Evolutionary conservation across 2,888 invertebrate genomes (phyloP), one percentile per base, ranked within the genome.

Genomic region (Maniola hyperantus): DNA sequence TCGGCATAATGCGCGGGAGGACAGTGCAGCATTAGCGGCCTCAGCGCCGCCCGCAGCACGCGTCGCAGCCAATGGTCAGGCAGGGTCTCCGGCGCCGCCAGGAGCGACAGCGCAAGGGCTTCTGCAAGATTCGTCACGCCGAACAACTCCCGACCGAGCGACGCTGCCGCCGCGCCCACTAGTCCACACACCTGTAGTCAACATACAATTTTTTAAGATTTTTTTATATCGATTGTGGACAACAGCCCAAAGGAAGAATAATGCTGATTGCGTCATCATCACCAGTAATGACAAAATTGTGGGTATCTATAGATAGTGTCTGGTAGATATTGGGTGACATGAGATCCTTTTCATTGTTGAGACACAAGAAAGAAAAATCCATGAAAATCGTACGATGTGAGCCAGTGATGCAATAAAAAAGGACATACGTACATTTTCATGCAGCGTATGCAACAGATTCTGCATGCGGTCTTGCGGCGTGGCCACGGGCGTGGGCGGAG

Each of bases 81-180:
- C 81, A 98, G 94, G 70, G 92, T 92, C 88, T 95, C 88, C 67
- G 96, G 92, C 75, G 95, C 94, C 62, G 94, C 93, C 74, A 97
- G 93, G 68, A 96, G 94, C 65, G 97, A 95, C 73, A 94, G 94
- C 1, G 95, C 92, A 60, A 98, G 92, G 63, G 96, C 96, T 71
- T 94, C 93, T 46, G 96, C 95, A 62, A 98, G 93, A 59, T 96
- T 96, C 7, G 96, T 94, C 70, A 96, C 92, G 71, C 94, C 94
- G 89, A 97, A 98, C 77, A 98, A 94, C 89, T 98, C 97, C 75
- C 97, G 94, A 0, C 97, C 97, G n/a, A 98, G 92, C 6, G 96
- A 95, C 15, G 94, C 93, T 0, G 97, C 96, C 53, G 96, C 95
- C 44, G 96, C 95, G 70, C 92, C 91, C 54, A 90, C 85, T 44